phyloP scores from a whole-genome alignment of 2,888 invertebrate genomes.

The Epinotia bilunana region DNA sequence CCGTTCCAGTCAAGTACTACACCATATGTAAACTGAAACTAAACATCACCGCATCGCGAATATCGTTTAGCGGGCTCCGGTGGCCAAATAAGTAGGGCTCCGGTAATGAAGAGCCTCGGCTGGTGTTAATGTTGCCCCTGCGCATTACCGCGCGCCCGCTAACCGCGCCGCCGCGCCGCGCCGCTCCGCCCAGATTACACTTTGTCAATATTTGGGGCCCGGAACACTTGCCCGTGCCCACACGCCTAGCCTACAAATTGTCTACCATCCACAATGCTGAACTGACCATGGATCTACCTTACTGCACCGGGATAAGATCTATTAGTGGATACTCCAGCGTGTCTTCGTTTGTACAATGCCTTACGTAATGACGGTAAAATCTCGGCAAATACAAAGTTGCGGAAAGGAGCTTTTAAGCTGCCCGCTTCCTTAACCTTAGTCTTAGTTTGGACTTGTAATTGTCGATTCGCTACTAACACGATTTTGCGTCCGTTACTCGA shows the following conservation, averaged over 20 bases:
- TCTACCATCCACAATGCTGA: constrained; percentile 7
- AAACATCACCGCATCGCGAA: constrained; percentile 64
- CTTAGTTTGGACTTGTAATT: constrained; percentile 25
- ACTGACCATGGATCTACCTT: background rate
- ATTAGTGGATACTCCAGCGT: background rate
- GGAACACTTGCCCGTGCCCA: constrained; percentile 49
- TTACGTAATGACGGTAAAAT: constrained; percentile 44
- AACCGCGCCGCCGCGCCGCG: constrained; percentile 66
- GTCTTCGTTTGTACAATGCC: constrained; percentile 20
- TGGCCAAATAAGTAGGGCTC: constrained; percentile 64
- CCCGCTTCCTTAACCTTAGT: constrained; percentile 25
- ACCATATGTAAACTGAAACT: background rate
- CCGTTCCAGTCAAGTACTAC: background rate
- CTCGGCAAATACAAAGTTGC: constrained; percentile 37
- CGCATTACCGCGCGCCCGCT: constrained; percentile 76
- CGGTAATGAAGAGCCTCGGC: constrained; percentile 74
- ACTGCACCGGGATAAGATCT: background rate
- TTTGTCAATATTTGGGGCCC: constrained; percentile 78
- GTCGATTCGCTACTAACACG: constrained; percentile 6
- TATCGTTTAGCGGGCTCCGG: constrained; percentile 68
- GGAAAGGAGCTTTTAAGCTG: constrained; percentile 33
- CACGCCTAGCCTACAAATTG: constrained; percentile 41
- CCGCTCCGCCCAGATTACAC: constrained; percentile 75
- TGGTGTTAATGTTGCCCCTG: constrained; percentile 67
- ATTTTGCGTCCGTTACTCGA: background rate